Evolutionary conservation across 2,113 vertebrate species (phyloP).

Genomic region (Eleginops maclovinus): DNA sequence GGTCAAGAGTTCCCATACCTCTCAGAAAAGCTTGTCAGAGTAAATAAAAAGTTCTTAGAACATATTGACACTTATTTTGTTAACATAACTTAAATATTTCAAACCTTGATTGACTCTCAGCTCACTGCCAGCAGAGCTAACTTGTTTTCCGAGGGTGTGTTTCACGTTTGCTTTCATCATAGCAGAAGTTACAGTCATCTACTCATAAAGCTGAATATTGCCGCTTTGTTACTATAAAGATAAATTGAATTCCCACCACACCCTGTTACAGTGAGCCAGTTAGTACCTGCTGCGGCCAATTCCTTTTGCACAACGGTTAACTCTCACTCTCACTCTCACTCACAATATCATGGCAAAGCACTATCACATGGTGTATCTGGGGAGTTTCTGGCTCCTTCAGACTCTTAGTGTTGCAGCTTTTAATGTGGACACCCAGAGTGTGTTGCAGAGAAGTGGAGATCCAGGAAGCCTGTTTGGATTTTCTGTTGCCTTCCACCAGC

Average conservation of each 20-base stretch:
- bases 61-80: background rate
- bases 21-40: background rate
- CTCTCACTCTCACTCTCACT: background rate
- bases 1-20: background rate
- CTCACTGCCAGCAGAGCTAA: background rate
- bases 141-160: slow-evolving; percentile 20
- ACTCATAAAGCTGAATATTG: slow-evolving; percentile 39
- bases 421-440: slow-evolving; percentile 87
- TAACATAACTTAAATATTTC: background rate
- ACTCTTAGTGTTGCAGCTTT: slow-evolving; percentile 76
- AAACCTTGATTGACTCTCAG: background rate
- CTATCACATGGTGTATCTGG: slow-evolving; percentile 40
- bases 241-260: slow-evolving; percentile 48
- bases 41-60: background rate
- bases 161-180: background rate
- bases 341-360: slow-evolving; percentile 32
- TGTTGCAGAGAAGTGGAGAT: slow-evolving; percentile 85
- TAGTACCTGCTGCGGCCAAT: slow-evolving; percentile 11
- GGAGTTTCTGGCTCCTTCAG: slow-evolving; percentile 39
- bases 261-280: slow-evolving; percentile 43
- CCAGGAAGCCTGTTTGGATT: slow-evolving; percentile 90
- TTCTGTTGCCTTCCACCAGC: slow-evolving; percentile 91
- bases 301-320: slow-evolving; percentile 25
- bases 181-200: slow-evolving; percentile 30
- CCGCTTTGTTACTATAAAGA: slow-evolving; percentile 17